Base-by-base conservation (phyloP, 2,797 vertebrate species). In the Myotis findleyi region DNA sequence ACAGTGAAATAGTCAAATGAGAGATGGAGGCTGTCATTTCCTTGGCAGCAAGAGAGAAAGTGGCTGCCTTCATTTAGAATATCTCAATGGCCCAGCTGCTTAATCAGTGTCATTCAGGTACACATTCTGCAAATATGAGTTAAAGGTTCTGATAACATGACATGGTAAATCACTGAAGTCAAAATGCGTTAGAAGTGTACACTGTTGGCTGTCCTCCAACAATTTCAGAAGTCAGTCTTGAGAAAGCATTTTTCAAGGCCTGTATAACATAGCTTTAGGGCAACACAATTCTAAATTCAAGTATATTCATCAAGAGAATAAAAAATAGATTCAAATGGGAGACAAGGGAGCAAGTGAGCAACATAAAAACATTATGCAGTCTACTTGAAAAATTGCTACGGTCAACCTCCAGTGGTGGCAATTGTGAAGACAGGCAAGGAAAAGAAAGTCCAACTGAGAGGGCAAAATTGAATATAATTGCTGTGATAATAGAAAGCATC, bases 301-400 rank as follows among this genome's bases (percentile, higher is more conserved):
- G 36, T 33, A 9, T 87, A 86, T 93, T 95, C 87, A 95, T 94
- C 88, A 95, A 91, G 84, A 94, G 68, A 94, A 93, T 84, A 90
- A 97, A 95, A 92, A 64, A 77, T 83, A 95, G 73, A 92, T 96
- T 95, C 73, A 86, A 85, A 95, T 57, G 87, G 73, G 81, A 95
- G 90, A 82, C 69, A 82, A 81, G 53, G 73, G 91, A 96, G 27
- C 69, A 85, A 95, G 80, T 87, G 73, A 97, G 86, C 44, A 80
- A 88, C 55, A 83, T 86, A 81, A 96, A 96, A 97, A 91, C 33
- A 75, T 91, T 94, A 69, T 90, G 53, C 44, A 88, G 53, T 90
- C 68, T 87, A 51, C 87, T 88, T 92, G 87, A 95, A 96, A 95
- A 88, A 86, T 83, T 47, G 62, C 53, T 92, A 1, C 8, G 59